Base-by-base conservation (phyloP, 2,797 vertebrate genomes). In the Trachurus trachurus region DNA sequence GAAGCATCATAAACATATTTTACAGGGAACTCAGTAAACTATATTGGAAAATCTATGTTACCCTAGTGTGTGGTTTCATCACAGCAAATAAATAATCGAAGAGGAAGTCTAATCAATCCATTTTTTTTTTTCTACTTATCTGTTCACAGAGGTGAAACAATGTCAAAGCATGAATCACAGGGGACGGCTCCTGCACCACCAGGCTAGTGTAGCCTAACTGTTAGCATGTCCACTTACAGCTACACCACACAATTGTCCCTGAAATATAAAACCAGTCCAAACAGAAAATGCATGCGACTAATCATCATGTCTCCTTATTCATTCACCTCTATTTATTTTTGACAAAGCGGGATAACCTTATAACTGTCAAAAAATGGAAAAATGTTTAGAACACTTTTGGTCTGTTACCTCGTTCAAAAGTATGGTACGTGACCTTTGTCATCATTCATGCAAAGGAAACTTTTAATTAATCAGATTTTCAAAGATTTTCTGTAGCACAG, bases 301-400 rank as follows among this genome's bases (percentile, higher is more conserved):
- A 57, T 59, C 44, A 61, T 47, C n/a, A 31, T 45, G 37, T 45
- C 12, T 60, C 12, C 61, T 56, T 19, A 34, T 67, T 73, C 11
- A 62, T 1, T 65, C 21, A 59, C 16, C 42, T 34, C 16, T 4
- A 19, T 54, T 40, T 50, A 45, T 40, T 64, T 66, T 49, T 49
- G 47, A 22, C 12, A 29, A 15, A 60, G 13, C 15, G 11, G 66
- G 7, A 29, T 0, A 0, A 73, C 22, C 31, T 31, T 3, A 3
- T 31, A 31, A 31, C 31, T 31, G 31, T 31, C 31, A 66, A 71
- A 37, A n/a, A n/a, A 17, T 54, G 37, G n/a, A 26, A 19, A 42
- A 54, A 42, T 54, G 22, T 66, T 39, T 15, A 12, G 16, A 47
- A 56, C 4, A 16, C 17, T 16, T 45, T 17, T 17, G 15, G 42